A percentile compares a stretch with the other conserved stretches of the same genome.
Conservation (phyloP, 2,113 vertebrate genomes). For the Chamaetylas fuelleborni region DNA sequence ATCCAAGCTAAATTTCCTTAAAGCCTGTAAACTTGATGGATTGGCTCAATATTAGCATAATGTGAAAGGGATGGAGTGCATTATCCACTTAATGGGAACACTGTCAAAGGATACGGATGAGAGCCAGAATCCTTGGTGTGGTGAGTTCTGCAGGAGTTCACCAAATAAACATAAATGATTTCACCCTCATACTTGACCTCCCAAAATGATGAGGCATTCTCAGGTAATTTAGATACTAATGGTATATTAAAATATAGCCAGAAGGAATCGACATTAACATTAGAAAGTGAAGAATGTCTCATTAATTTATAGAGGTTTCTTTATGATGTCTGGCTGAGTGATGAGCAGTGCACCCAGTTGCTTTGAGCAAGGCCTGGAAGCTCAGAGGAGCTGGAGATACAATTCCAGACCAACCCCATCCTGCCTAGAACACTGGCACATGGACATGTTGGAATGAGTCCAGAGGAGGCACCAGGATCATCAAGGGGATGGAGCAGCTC, state of each 20-base stretch:
- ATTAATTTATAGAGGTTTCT: slow-evolving; percentile 21
- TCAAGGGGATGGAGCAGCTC: background rate
- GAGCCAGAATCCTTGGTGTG: background rate
- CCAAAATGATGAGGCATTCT: background rate
- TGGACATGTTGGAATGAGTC: background rate
- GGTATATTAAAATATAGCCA: background rate
- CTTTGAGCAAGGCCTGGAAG: background rate
- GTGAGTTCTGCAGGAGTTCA: background rate
- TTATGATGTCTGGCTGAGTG: background rate
- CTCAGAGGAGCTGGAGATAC: background rate
- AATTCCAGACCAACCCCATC: background rate
- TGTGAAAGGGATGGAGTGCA: background rate
- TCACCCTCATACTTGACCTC: background rate
- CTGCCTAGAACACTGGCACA: background rate
- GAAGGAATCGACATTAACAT: background rate
- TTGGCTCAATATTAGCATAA: slow-evolving; percentile 42
- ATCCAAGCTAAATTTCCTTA: background rate
- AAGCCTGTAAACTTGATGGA: slow-evolving; percentile 4
- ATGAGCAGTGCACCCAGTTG: background rate
- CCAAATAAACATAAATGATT: slow-evolving; percentile 13
- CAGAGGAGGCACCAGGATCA: background rate
- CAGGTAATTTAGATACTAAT: background rate
- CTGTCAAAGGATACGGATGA: slow-evolving; percentile 19
- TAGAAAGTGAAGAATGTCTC: background rate
- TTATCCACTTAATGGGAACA: background rate